Base-by-base conservation (phyloP, 2,113 vertebrate species). In the Scolopax mira region DNA sequence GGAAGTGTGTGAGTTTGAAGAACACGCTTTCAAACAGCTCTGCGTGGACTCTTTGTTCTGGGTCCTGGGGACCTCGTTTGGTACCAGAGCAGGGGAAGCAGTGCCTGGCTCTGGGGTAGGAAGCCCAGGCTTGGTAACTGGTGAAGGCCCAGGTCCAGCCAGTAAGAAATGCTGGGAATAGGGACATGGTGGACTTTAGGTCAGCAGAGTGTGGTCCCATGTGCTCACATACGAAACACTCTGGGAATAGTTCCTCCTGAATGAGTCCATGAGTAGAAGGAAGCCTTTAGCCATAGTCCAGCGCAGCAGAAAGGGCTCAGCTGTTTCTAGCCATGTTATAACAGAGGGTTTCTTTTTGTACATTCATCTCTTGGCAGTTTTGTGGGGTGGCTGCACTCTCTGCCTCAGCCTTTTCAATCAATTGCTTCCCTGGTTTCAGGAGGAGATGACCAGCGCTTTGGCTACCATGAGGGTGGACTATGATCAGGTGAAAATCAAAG, bases 391-490 rank as follows among this genome's bases (percentile, higher is more conserved):
- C 61, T 7, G 10, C 0, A 1, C 55, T 37, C 3, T 7, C 57
- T 92, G 85, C 35, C 60, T 57, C 41, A 3, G 41, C 18, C 42
- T 5, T 48, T 72, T 96, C 70, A 91, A 31, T 46, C 0, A 27
- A n/a, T 37, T 62, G 7, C 25, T 89, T 81, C 17, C 74, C 70
- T 91, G 65, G 41, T 97, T 92, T 73, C 97, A 99, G 99, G 99
- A 99, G 91, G 99, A 99, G 97, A 99, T 99, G 99, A 99, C 99
- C 93, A 99, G 99, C 27, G 99, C 99, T 62, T 94, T 99, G 96
- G 99, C 99, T 12, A 99, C 99, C 83, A 99, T 99, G 99, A 98
- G 99, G 8, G 99, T 99, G 31, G 99, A 99, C 97, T 99, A 99
- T 4, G 99, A 99, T 95, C 99, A 99, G 97, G 99, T 99, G 96